Base-by-base conservation (phyloP, 1,140 invertebrate genomes). In the Lineus longissimus region DNA sequence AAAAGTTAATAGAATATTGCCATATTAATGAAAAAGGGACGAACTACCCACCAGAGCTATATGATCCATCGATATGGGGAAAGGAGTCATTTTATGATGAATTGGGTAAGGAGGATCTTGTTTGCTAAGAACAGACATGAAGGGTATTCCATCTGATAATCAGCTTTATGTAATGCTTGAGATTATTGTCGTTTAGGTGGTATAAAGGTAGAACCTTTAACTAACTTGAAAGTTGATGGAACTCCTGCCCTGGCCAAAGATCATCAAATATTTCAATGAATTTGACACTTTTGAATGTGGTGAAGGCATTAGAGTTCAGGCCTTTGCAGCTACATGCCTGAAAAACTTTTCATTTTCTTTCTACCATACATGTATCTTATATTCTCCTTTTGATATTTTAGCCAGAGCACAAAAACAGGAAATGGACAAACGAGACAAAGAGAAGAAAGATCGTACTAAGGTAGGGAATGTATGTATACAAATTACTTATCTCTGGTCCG, bases 11-110 rank as follows among this genome's bases (percentile, higher is more conserved):
- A 72, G 89, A 93, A 67, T 94, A 90, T 84, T 95, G 93, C 85
- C 88, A 88, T 69, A 94, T 98, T 55, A 94, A 97, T 84, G 94
- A 97, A 83, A 85, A 95, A 72, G 94, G 94, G 68, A 96, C 94
- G 19, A 97, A 97, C 83, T 97, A 95, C 85, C 91, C 93, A 15
- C 74, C 81, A 68, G 89, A 93, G 67, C 88, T 94, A 40, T 97
- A 94, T 82, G 92, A 97, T 83, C 93, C 94, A 0, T 84, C 92
- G 64, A 89, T 89, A 71, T 97, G 93, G 93, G 88, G 88, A 9
- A 91, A 91, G 76, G 91, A 95, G 72, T 96, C 94, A 0, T 96
- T 88, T 77, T 97, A 94, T 82, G 94, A 97, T 81, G 91, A 95
- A 75, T 81, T 97, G 45, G 79, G 79, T 82, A 72, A 73, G 70